Evolutionary conservation across 2,113 vertebrate species (phyloP).

Genomic region (Chloebia gouldiae): DNA sequence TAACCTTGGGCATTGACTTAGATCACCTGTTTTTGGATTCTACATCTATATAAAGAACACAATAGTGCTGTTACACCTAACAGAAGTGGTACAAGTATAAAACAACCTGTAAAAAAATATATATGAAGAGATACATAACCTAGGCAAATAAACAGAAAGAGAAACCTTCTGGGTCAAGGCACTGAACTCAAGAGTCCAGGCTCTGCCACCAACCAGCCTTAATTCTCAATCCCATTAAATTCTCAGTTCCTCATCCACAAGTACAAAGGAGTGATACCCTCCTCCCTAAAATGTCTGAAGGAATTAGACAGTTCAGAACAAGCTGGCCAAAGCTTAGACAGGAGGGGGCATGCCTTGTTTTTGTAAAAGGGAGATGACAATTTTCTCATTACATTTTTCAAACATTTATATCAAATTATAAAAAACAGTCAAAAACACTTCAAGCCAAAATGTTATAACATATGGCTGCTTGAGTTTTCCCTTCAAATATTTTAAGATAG

Average conservation of each 20-base stretch:
- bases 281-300: neutral
- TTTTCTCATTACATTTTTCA: neutral
- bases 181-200: neutral
- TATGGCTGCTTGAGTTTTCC: neutral
- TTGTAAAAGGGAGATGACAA: neutral
- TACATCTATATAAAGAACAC: neutral
- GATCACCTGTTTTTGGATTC: neutral
- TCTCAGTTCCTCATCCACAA: neutral
- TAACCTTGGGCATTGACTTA: neutral
- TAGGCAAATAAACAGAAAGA: neutral
- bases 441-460: neutral
- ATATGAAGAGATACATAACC: neutral
- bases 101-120: neutral
- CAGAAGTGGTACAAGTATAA: neutral
- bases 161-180: neutral
- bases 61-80: neutral
- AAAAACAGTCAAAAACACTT: neutral
- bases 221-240: neutral
- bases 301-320: neutral
- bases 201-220: neutral
- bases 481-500: neutral
- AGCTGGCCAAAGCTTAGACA: neutral
- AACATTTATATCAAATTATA: neutral
- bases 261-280: neutral
- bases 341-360: neutral